A percentile compares a stretch with the other conserved stretches of the same genome.
Conservation (phyloP, 2,797 vertebrate species). For the Enteromius thamalakanensis region DNA sequence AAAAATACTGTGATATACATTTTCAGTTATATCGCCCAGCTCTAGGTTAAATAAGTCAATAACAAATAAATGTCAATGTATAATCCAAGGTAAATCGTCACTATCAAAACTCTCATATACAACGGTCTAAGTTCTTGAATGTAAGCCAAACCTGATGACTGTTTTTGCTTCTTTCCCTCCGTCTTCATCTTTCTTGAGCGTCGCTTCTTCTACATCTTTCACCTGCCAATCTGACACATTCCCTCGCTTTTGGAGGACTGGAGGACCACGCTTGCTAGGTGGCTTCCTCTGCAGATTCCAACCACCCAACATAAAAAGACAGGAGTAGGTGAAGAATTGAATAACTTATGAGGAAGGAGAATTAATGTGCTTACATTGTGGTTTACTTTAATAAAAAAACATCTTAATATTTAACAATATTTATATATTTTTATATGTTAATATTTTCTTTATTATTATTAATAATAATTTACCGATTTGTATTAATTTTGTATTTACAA, state of each 20-base stretch:
- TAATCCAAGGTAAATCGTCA: background rate
- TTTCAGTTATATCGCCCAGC: too few relatives aligned
- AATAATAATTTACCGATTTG: background rate
- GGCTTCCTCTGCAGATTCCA: slow-evolving; percentile 69
- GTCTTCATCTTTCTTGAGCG: background rate
- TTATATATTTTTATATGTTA: background rate
- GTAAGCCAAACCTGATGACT: slow-evolving; percentile 78
- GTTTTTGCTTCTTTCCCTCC: slow-evolving; percentile 71
- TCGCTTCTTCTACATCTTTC: slow-evolving; percentile 57
- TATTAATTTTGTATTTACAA: background rate
- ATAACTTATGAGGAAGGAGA: background rate
- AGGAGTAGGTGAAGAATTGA: background rate
- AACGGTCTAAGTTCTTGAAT: background rate
- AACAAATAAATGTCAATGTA: background rate
- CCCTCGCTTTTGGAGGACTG: slow-evolving; percentile 62
- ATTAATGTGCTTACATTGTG: background rate
- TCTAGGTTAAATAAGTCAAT: background rate
- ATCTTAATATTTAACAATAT: background rate
- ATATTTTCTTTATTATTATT: background rate
- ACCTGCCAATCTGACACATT: slow-evolving; percentile 66
- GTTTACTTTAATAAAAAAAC: background rate
- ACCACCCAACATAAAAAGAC: slow-evolving; percentile 4
- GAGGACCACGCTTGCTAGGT: slow-evolving; percentile 72
- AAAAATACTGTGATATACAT: too few relatives aligned
- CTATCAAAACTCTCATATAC: background rate